Conservation (phyloP, 2,888 invertebrate genomes). For the Nymphalis urticae region DNA sequence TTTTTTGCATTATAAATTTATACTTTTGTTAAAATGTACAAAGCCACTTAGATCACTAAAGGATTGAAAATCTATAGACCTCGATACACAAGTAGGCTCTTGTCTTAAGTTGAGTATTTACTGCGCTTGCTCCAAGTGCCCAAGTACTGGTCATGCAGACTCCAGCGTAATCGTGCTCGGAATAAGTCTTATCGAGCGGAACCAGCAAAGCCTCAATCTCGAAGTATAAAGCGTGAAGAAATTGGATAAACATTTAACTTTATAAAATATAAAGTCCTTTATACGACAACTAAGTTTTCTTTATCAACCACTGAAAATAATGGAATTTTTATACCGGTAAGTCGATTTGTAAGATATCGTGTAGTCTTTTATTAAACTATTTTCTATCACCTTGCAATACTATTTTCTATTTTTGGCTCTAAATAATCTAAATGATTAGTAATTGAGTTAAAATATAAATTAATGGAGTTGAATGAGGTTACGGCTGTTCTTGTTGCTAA, state of each 20-base stretch:
- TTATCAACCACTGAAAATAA: not conserved
- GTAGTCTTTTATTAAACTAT: too few species aligned
- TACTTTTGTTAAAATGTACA: too few species aligned
- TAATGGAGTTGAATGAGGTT: too few species aligned
- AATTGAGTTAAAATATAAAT: too few species aligned
- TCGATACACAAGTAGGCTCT: not conserved
- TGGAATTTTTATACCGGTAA: too few species aligned
- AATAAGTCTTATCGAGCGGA: constrained; percentile 34
- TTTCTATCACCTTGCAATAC: too few species aligned
- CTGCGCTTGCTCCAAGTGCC: constrained; percentile 19
- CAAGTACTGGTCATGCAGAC: constrained; percentile 20
- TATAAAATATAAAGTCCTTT: constrained; percentile 18
- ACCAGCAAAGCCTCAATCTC: constrained; percentile 31
- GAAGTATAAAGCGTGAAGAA: constrained; percentile 26
- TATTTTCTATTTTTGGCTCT: too few species aligned
- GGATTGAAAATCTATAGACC: not conserved
- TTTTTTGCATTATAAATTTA: too few species aligned
- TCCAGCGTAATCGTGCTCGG: constrained; percentile 21
- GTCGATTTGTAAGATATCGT: too few species aligned
- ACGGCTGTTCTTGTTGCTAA: too few species aligned
- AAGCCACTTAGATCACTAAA: too few species aligned
- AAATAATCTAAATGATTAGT: too few species aligned
- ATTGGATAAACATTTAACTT: constrained; percentile 31
- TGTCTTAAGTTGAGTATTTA: constrained; percentile 26
- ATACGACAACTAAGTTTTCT: not conserved